phyloP scores from a whole-genome alignment of 2,888 invertebrate genomes.

The Sturmia bella region DNA sequence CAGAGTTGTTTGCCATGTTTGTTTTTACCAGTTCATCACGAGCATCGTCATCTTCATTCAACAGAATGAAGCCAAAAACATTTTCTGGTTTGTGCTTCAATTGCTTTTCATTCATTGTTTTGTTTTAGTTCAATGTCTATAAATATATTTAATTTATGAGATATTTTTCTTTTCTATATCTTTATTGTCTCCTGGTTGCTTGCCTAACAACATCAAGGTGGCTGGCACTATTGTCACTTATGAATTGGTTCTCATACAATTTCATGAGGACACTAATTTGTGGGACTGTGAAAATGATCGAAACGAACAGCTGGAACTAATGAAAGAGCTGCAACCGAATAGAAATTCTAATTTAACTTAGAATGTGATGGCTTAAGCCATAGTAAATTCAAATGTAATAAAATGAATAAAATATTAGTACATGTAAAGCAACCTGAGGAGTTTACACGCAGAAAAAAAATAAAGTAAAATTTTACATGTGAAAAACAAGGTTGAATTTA shows the following conservation, averaged over 20 bases:
- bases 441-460: no score
- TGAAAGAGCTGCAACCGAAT: neutral
- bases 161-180: neutral
- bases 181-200: slow-evolving; percentile 5
- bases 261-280: slow-evolving; percentile 81
- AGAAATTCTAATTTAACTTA: slow-evolving; percentile 13
- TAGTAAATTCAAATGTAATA: neutral
- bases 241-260: slow-evolving; percentile 84
- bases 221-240: slow-evolving; percentile 85
- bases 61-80: neutral
- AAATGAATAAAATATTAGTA: neutral
- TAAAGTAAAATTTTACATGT: no score
- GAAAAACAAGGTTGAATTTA: no score
- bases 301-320: slow-evolving; percentile 24
- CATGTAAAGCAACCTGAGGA: no score
- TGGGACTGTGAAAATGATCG: slow-evolving; percentile 75
- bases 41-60: no score
- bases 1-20: neutral
- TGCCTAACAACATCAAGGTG: slow-evolving; percentile 79
- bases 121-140: neutral
- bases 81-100: slow-evolving; percentile 7
- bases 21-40: neutral
- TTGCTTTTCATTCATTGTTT: neutral
- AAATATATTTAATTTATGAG: slow-evolving; percentile 14
- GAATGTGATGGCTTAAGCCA: neutral